These are phyloP conservation scores for Sphenodon punctatus DNA, from an alignment of 2,797 vertebrate genomes.

Conservation along the genomic window DNA sequence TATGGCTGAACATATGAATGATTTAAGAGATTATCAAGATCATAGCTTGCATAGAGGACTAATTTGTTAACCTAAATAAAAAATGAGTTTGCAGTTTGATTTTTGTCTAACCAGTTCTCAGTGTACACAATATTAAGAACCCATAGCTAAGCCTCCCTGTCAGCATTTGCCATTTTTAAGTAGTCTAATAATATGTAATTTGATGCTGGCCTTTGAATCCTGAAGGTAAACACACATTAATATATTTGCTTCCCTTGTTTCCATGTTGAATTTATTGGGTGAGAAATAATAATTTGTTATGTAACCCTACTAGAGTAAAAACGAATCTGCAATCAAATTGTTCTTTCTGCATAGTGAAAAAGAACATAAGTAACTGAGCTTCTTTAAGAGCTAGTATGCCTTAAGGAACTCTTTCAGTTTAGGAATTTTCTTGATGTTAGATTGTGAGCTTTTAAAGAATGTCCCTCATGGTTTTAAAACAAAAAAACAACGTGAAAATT, in stretches of 20 bases:
- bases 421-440: no score
- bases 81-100: slow-evolving; percentile 22
- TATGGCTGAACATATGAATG: background rate
- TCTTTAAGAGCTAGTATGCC: no score
- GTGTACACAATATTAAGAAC: background rate
- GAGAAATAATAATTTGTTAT: background rate
- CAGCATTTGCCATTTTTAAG: slow-evolving; percentile 40
- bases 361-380: no score
- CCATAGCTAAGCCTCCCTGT: background rate
- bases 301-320: background rate
- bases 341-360: background rate
- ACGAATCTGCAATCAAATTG: background rate
- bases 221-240: no score
- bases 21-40: slow-evolving; percentile 3
- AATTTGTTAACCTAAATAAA: slow-evolving; percentile 26
- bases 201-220: no score
- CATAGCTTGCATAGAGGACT: background rate
- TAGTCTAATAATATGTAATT: no score
- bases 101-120: slow-evolving; percentile 3
- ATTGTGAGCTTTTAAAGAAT: no score
- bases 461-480: no score
- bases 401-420: no score
- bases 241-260: slow-evolving; percentile 23
- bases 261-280: background rate
- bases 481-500: no score